phyloP scores from a whole-genome alignment of 1,140 invertebrate genomes.

The Hyles euphorbiae region DNA sequence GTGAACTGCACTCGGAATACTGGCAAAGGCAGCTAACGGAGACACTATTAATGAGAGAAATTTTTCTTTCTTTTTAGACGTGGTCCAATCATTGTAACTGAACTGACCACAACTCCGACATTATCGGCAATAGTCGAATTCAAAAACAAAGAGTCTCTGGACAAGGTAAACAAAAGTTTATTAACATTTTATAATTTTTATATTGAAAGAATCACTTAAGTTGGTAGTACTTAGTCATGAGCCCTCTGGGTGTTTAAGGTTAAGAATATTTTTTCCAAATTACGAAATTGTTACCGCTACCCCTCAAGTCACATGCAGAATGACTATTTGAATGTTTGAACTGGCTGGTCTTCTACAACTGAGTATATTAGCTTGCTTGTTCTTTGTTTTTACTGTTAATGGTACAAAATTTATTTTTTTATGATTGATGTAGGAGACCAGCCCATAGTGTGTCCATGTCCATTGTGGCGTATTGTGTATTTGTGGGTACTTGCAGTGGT shows the following conservation, averaged over 20 bases:
- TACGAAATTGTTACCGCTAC: constrained; percentile 28
- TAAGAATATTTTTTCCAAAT: constrained; percentile 53
- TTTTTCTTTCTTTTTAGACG: constrained; percentile 74
- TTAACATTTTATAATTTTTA: constrained; percentile 55
- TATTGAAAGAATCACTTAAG: constrained; percentile 28
- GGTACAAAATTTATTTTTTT: constrained; percentile 13
- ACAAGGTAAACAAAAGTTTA: constrained; percentile 72
- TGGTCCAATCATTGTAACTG: constrained; percentile 74
- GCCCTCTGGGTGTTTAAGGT: constrained; percentile 28
- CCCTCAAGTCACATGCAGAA: constrained; percentile 37
- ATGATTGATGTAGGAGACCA: constrained; percentile 31
- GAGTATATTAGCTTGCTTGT: constrained; percentile 3
- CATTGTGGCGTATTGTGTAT: constrained; percentile 6
- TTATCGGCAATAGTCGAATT: constrained; percentile 75
- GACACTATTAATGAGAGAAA: constrained; percentile 60
- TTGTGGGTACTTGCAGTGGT: constrained; percentile 20
- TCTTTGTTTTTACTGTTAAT: constrained; percentile 7
- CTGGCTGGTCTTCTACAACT: constrained; percentile 60
- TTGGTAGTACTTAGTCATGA: constrained; percentile 15
- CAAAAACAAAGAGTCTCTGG: constrained; percentile 74
- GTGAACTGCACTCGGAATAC: constrained; percentile 42
- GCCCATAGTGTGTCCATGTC: constrained; percentile 20
- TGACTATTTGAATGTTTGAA: constrained; percentile 73
- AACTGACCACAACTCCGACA: constrained; percentile 73
- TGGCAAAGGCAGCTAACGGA: constrained; percentile 36